These are phyloP conservation scores for Ovibos moschatus DNA, from an alignment of 2,113 vertebrate species.

Conservation along the genomic window DNA sequence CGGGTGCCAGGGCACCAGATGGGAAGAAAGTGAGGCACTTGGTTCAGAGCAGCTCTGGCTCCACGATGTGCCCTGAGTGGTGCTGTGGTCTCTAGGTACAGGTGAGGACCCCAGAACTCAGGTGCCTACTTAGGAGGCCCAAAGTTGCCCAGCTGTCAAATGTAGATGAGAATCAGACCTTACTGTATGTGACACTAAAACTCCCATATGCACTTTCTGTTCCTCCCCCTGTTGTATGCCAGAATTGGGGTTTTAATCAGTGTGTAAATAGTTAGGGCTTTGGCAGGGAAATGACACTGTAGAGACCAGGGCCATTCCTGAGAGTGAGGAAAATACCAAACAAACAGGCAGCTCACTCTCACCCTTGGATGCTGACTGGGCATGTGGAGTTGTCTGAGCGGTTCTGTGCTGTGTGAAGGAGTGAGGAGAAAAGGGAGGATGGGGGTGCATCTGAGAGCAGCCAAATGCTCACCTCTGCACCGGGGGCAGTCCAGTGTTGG, in stretches of 20 bases:
- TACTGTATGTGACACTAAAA: neutral
- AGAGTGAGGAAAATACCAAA: neutral
- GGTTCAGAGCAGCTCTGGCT: neutral
- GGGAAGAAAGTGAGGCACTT: neutral
- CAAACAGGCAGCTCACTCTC: neutral
- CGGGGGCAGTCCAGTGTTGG: fast-evolving
- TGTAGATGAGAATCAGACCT: neutral
- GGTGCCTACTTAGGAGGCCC: neutral
- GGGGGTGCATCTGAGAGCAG: neutral
- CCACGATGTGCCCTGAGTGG: fast-evolving
- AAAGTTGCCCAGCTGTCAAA: neutral
- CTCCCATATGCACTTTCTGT: fast-evolving
- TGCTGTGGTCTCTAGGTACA: neutral
- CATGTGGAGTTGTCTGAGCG: neutral
- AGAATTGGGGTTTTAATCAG: fast-evolving
- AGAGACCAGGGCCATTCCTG: neutral
- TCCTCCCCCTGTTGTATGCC: fast-evolving
- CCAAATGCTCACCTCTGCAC: neutral
- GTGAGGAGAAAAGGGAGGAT: neutral
- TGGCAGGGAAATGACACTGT: neutral
- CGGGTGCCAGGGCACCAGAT: neutral
- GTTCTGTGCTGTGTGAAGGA: neutral
- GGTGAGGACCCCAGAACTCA: neutral
- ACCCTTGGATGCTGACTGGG: neutral
- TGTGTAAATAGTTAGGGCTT: neutral